Evolutionary conservation across 2,888 invertebrate genomes (phyloP).

Genomic region (Cryptus armator): DNA sequence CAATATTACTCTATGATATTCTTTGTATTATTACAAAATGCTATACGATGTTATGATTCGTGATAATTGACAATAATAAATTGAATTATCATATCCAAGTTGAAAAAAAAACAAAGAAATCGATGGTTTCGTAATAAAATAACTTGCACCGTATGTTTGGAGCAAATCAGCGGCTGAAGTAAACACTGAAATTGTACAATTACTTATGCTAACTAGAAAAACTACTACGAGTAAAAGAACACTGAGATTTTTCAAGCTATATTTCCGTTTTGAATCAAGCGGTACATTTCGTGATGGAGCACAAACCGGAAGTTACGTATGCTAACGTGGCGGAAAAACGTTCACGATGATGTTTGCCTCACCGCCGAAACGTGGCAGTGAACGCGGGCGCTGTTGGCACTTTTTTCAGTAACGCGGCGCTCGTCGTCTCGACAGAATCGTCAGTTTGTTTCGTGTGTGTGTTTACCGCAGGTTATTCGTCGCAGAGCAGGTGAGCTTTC

Average conservation of each 20-base stretch:
- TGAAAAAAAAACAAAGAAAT: no score
- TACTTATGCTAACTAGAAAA: not conserved
- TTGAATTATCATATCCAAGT: no score
- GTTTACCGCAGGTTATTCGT: slow-evolving; percentile 62
- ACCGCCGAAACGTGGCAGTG: slow-evolving; percentile 81
- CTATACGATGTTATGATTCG: no score
- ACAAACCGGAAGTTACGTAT: slow-evolving; percentile 53
- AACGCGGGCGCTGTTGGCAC: slow-evolving; percentile 79
- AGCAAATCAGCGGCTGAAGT: no score
- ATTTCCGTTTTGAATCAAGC: not conserved
- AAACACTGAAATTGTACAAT: no score
- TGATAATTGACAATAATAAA: no score
- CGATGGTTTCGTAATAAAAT: no score
- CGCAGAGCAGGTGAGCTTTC: slow-evolving; percentile 54
- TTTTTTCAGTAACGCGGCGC: slow-evolving; percentile 62
- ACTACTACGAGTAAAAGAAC: not conserved
- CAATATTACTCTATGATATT: no score
- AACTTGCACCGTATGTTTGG: no score
- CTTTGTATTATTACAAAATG: no score
- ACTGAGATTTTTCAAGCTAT: not conserved
- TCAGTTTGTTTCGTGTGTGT: slow-evolving; percentile 54
- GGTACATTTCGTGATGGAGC: not conserved
- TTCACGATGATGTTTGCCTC: slow-evolving; percentile 70
- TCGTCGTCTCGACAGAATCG: slow-evolving; percentile 47
- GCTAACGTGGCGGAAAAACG: slow-evolving; percentile 73